Base-by-base conservation (phyloP, 2,888 invertebrate species). In the Cheilosia urbana region DNA sequence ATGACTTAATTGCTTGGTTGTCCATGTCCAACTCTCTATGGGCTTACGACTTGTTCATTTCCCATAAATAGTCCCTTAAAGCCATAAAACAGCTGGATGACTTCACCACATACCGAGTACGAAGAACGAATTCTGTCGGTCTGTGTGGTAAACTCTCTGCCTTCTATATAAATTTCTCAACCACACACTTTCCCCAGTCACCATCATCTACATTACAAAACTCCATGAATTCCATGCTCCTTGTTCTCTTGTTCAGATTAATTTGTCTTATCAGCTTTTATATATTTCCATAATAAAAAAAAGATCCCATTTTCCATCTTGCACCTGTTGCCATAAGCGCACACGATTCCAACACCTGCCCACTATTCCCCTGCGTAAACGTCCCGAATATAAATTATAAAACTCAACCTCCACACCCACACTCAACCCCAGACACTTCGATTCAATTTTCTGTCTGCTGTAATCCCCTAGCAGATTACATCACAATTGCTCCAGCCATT, bases 401-500 rank as follows among this genome's bases (percentile, higher is more conserved):
- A 53, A 60, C 27, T 62, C 68, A 34, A 42, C 34, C 34, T 34
- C 37, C 9, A 47, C 19, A 47, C 42, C 37, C 9, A 47, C 19
- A 47, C 47, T 9, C 47, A 42, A 37, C 55, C 63, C 47, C 42
- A 17, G 5, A 55, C 49, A 57, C 55, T 68, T 49, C 62, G 69
- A 78, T 78, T 71, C 78, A 71, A 71, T 78, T 78, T 37, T 71
- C 55, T 71, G 55, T 62, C 45, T 71, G 30, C 24, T 69, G 69
- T 71, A 71, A 78, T 78, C 78, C 55, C 68, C 47, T 13, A 47
- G 62, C 19, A 63, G 78, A 78, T 78, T 71, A 78, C 69, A 63
- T 34, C 78, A 62, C 53, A 78, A 69, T 63, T 78, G 63, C 69
- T 78, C n/a, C 63, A 47, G 55, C 62, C 57, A 78, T 78, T 78